These are phyloP conservation scores for Coelopa pilipes DNA, from an alignment of 2,888 invertebrate genomes.

Conservation along the genomic window DNA sequence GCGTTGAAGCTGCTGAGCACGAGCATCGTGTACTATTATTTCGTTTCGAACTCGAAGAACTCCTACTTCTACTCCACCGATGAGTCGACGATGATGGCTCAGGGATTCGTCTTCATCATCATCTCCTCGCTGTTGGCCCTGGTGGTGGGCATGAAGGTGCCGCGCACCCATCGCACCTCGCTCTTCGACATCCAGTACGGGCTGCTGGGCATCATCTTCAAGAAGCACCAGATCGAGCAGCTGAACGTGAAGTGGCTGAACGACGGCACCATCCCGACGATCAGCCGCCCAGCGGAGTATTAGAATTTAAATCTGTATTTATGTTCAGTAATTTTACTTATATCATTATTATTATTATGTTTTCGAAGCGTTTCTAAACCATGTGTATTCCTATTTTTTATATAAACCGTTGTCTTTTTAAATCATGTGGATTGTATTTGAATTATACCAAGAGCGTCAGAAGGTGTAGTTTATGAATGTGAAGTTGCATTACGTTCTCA, in stretches of 20 bases:
- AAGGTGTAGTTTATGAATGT: too few relatives aligned
- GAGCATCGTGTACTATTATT: conserved; percentile 57
- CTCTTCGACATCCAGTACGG: conserved; percentile 61
- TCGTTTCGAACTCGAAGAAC: conserved; percentile 56
- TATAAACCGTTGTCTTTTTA: not conserved
- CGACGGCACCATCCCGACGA: conserved; percentile 63
- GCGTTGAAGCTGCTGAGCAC: conserved; percentile 54
- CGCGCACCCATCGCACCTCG: conserved; percentile 56
- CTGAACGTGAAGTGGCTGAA: conserved; percentile 60
- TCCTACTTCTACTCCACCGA: conserved; percentile 61
- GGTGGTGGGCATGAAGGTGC: conserved; percentile 61
- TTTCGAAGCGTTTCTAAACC: too few relatives aligned
- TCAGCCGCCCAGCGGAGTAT: conserved; percentile 45
- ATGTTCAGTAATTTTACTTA: not conserved
- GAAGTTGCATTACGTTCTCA: too few relatives aligned
- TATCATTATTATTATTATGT: too few relatives aligned
- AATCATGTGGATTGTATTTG: too few relatives aligned
- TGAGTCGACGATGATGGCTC: conserved; percentile 58
- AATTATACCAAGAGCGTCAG: too few relatives aligned
- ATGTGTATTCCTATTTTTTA: not conserved
- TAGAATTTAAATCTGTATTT: conserved; percentile 24
- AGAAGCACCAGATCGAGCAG: conserved; percentile 63
- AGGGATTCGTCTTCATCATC: conserved; percentile 60
- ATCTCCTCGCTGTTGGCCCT: conserved; percentile 57
- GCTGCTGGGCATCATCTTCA: conserved; percentile 61